A percentile compares a stretch with the other conserved stretches of the same genome.
Evolutionary conservation across 2,797 vertebrate genomes (phyloP).

Genomic region (Micromesistius poutassou): DNA sequence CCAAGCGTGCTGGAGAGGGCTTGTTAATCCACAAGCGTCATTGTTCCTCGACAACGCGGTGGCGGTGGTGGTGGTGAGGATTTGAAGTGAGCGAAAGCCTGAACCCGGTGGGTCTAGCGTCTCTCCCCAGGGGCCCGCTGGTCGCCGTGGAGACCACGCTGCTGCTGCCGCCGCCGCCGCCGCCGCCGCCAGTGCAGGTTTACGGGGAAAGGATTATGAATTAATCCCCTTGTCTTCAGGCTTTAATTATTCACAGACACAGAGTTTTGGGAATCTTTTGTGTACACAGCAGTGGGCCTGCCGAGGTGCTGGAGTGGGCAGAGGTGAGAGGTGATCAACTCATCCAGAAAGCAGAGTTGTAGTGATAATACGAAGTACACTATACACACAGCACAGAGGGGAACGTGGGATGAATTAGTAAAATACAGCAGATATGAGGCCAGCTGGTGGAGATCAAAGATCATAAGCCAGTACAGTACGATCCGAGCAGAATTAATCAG

Average conservation of each 20-base stretch:
- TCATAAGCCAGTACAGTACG: conserved; percentile 45
- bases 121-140: conserved; percentile 55
- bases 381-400: conserved; percentile 24
- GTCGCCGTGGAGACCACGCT: conserved; percentile 62
- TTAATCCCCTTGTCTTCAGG: conserved; percentile 70
- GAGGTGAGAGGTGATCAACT: conserved; percentile 56
- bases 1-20: conserved; percentile 46
- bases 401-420: conserved; percentile 53
- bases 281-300: conserved; percentile 43
- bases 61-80: conserved; percentile 37
- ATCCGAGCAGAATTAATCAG: conserved; percentile 65
- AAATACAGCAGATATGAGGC: conserved; percentile 37
- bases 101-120: conserved; percentile 44
- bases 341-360: conserved; percentile 24
- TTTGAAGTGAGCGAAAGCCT: conserved; percentile 65
- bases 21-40: conserved; percentile 67
- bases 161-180: not conserved
- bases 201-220: conserved; percentile 66
- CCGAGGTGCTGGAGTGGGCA: conserved; percentile 6
- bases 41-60: conserved; percentile 68
- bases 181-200: conserved; percentile 56
- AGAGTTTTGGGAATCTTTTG: conserved; percentile 53
- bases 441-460: conserved; percentile 55
- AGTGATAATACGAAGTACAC: conserved; percentile 19
- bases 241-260: conserved; percentile 68